phyloP scores from a whole-genome alignment of 2,113 vertebrate species.

The Corynorhinus townsendii region DNA sequence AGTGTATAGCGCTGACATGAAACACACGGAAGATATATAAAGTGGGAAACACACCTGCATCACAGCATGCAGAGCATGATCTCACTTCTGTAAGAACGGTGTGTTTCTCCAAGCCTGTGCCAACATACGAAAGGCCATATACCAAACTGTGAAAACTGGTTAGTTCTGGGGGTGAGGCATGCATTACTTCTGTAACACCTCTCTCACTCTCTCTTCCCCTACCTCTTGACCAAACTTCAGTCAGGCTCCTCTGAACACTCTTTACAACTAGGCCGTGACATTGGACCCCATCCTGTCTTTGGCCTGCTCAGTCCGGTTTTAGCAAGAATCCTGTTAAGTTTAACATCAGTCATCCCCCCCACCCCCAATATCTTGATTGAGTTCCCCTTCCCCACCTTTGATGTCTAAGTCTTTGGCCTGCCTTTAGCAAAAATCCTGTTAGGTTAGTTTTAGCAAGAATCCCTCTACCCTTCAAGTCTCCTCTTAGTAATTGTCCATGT shows the following conservation, averaged over 20 bases:
- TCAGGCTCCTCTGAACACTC: background rate
- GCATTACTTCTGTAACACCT: background rate
- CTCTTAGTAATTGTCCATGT: background rate
- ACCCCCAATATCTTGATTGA: background rate
- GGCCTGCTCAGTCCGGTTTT: background rate
- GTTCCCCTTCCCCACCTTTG: background rate
- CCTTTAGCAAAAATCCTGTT: background rate
- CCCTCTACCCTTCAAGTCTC: background rate
- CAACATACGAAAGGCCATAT: background rate
- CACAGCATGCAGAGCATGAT: background rate
- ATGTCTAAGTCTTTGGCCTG: background rate
- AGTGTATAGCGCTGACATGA: background rate
- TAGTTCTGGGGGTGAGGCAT: background rate
- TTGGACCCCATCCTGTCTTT: background rate
- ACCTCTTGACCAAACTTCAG: background rate
- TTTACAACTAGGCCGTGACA: background rate
- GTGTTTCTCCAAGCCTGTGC: slow-evolving; percentile 18
- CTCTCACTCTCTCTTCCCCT: background rate
- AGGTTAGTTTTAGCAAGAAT: background rate
- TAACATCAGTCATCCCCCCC: background rate
- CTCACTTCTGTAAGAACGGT: background rate
- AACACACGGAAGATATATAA: background rate
- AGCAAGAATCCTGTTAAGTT: background rate
- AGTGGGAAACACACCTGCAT: background rate
- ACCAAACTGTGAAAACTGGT: background rate